These are phyloP conservation scores for Nansenia antarctica DNA, from an alignment of 2,113 vertebrate species.

Conservation along the genomic window DNA sequence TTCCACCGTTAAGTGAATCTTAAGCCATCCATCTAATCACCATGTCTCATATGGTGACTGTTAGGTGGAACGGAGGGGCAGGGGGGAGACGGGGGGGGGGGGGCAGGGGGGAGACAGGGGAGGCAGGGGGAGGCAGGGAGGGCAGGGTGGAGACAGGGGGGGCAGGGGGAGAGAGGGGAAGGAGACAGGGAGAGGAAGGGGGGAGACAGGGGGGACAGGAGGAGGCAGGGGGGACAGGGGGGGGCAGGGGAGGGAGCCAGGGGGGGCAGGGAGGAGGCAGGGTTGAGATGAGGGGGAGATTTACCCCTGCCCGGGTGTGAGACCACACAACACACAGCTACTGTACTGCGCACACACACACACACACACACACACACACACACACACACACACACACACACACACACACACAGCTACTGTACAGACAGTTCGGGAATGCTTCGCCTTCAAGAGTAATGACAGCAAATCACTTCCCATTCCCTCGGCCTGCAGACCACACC, in stretches of 20 bases:
- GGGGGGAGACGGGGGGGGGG: background rate
- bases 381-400: too few relatives aligned
- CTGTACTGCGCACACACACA: background rate
- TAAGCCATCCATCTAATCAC: constrained; percentile 28
- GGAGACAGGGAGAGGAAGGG: constrained; percentile 11
- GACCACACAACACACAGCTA: constrained; percentile 35
- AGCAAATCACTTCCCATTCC: too few relatives aligned
- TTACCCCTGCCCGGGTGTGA: background rate
- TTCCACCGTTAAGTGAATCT: constrained; percentile 32
- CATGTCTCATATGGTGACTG: constrained; percentile 27
- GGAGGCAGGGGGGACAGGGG: constrained; percentile 5
- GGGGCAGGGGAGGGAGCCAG: background rate
- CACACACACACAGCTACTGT: background rate
- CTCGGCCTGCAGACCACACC: too few relatives aligned
- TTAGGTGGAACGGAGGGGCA: constrained; percentile 16
- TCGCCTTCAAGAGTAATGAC: too few relatives aligned
- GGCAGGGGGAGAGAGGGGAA: constrained; percentile 5
- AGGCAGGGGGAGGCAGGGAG: too few relatives aligned
- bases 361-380: too few relatives aligned
- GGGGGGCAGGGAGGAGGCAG: background rate
- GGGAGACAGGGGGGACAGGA: background rate
- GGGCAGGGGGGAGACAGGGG: constrained; percentile 6
- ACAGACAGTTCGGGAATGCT: background rate
- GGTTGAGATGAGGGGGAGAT: background rate
- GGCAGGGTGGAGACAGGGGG: background rate